Evolutionary conservation across 1,140 invertebrate species (phyloP), one percentile per base, ranked within the genome.

Genomic region (Zelostemma sp.): DNA sequence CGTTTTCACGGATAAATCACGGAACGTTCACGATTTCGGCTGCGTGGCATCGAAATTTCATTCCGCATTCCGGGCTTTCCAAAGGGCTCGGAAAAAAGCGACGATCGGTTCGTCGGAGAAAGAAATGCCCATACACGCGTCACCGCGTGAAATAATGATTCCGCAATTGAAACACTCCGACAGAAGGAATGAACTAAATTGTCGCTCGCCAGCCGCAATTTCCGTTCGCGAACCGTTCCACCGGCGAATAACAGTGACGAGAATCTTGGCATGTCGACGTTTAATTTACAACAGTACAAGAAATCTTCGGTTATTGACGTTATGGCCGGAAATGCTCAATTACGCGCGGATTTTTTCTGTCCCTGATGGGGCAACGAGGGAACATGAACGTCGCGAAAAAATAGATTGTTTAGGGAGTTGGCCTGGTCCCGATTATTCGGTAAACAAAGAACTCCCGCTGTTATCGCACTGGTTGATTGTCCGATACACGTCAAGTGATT

Each of bases 101-200:
- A 35, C 11, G 3, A n/a, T n/a, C 6, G 2, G 2, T 9, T 35
- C 5, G 33, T 1, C n/a, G 33, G 11, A n/a, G 11, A 35, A 35
- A 35, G 33, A 50, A 56, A 63, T 68, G 58, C 38, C 49, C 48
- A 53, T 57, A 41, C 41, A 62, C 50, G 55, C 58, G 56, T 50
- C 59, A 55, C 48, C 48, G 49, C 58, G 50, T 60, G 45, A 63
- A 70, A 64, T 70, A 70, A 70, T 57, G 67, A 64, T 18, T 28
- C 15, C n/a, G 31, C 60, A 70, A 70, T 70, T 70, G 67, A 63
- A 70, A 70, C 67, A 53, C 49, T 57, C 55, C 54, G 46, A 43
- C 67, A 60, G 61, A 57, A 65, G 60, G 61, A 70, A 64, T 70
- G 58, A 48, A 48, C 67, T 70, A 57, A 70, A 70, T 70, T 70